Evolutionary conservation across 2,113 vertebrate species (phyloP).

Genomic region (Paedocypris sp.): DNA sequence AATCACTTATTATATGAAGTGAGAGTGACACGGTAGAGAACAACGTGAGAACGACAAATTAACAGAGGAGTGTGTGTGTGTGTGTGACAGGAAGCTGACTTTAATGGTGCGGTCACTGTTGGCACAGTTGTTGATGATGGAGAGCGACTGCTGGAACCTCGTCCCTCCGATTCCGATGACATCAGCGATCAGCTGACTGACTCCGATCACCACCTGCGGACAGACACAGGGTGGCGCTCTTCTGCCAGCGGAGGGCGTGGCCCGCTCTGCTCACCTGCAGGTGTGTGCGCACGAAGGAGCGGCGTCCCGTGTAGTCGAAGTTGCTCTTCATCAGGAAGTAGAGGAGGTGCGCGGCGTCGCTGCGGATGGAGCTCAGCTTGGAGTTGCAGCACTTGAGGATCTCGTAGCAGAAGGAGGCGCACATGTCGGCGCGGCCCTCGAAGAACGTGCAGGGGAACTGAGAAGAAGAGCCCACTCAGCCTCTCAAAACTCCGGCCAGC

Average conservation of each 20-base stretch:
- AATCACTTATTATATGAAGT: too few relatives aligned
- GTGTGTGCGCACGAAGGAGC: conserved; percentile 92
- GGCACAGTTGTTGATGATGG: conserved; percentile 97
- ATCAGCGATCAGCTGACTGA: conserved; percentile 95
- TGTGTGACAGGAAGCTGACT: conserved; percentile 50
- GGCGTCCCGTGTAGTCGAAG: conserved; percentile 96
- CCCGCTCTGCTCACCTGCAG: conserved; percentile 75
- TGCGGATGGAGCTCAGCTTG: conserved; percentile 89
- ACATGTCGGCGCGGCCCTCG: conserved; percentile 95
- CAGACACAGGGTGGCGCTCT: too few relatives aligned
- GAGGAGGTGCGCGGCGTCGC: conserved; percentile 86
- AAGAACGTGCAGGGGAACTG: conserved; percentile 95
- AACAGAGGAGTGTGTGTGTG: neutral
- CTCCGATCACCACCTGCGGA: conserved; percentile 88
- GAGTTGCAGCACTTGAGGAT: conserved; percentile 95
- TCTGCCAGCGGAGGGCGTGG: too few relatives aligned
- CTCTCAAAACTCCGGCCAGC: neutral
- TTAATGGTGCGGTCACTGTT: conserved; percentile 91
- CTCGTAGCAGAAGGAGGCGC: conserved; percentile 91
- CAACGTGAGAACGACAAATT: too few relatives aligned
- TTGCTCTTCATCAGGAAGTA: conserved; percentile 99
- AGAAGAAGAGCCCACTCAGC: neutral
- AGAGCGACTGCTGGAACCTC: conserved; percentile 93
- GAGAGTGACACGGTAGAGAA: too few relatives aligned
- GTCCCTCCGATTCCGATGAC: conserved; percentile 95